Evolutionary conservation across 1,140 invertebrate species (phyloP), one percentile per base, ranked within the genome.

Genomic region (Triops cancriformis): DNA sequence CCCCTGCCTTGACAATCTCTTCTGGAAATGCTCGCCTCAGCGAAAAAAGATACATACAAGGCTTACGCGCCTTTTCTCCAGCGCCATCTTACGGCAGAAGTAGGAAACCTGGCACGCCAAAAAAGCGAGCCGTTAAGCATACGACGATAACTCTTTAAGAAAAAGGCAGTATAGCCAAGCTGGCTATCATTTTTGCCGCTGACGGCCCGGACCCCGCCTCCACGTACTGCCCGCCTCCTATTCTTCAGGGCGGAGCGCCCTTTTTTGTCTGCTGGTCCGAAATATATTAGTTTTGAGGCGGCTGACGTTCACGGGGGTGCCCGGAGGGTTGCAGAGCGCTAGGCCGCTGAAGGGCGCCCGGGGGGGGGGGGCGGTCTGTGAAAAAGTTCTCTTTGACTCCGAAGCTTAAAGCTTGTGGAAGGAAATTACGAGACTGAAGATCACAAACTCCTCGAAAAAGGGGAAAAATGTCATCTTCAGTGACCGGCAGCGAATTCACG

Each of bases 401-500:
- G 73, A 26, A 18, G n/a, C n/a, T n/a, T 74, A n/a, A n/a, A 28
- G 31, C n/a, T 26, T 18, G 23, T 18, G 31, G 14, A 41, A 26
- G 75, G 31, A 27, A 76, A 43, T 43, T 41, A 26, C 26, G 75
- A 27, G 31, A 72, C 23, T 51, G 64, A 28, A 77, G 72, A 26
- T 64, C 75, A 41, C 76, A 51, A 64, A 64, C 51, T 64, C 51
- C 14, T 23, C 23, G 18, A 23, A 64, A 64, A 64, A 64, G 51
- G 31, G 51, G 51, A 64, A 45, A 78, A 78, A 73, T 74, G 77
- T 78, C 77, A 78, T 78, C 77, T 78, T 78, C 77, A 78, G 64
- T 73, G 77, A 78, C 72, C 77, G 77, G 77, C 77, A 43, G 77
- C 73, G 77, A 78, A 78, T 78, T 78, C 77, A 78, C 77, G 77